phyloP scores from a whole-genome alignment of 2,113 vertebrate species.

The Peromyscus leucopus region DNA sequence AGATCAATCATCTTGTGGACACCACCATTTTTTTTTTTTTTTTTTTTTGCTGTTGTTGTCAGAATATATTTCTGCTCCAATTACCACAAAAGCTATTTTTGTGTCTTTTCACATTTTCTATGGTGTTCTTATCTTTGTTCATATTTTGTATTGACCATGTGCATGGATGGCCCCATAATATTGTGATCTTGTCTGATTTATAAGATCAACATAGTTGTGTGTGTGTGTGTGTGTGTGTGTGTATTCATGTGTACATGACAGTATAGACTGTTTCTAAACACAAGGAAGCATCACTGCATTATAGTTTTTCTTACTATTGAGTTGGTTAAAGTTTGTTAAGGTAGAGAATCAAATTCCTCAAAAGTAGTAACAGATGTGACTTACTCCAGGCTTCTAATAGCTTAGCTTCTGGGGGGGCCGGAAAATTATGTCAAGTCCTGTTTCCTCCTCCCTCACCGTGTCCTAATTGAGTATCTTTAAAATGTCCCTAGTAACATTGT shows the following conservation, averaged over 20 bases:
- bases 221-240: neutral
- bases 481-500: conserved; percentile 68
- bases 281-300: neutral
- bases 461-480: conserved; percentile 61
- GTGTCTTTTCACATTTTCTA: neutral
- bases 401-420: conserved; percentile 34
- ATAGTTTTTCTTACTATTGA: conserved; percentile 48
- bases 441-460: neutral
- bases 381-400: conserved; percentile 12
- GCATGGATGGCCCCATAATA: neutral
- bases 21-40: conserved; percentile 61
- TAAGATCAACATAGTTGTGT: conserved; percentile 49
- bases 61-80: conserved; percentile 79
- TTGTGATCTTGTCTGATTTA: conserved; percentile 33
- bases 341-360: conserved; percentile 56
- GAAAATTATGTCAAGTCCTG: conserved; percentile 51
- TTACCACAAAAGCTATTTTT: conserved; percentile 81
- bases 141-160: conserved; percentile 20
- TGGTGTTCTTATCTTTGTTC: conserved; percentile 40
- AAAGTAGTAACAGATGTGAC: conserved; percentile 44
- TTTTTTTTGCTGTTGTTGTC: conserved; percentile 58
- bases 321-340: conserved; percentile 53
- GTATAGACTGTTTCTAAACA: conserved; percentile 40
- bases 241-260: neutral
- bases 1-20: conserved; percentile 46